These are phyloP conservation scores for Aix galericulata DNA, from an alignment of 2,113 vertebrate genomes.

Conservation along the genomic window DNA sequence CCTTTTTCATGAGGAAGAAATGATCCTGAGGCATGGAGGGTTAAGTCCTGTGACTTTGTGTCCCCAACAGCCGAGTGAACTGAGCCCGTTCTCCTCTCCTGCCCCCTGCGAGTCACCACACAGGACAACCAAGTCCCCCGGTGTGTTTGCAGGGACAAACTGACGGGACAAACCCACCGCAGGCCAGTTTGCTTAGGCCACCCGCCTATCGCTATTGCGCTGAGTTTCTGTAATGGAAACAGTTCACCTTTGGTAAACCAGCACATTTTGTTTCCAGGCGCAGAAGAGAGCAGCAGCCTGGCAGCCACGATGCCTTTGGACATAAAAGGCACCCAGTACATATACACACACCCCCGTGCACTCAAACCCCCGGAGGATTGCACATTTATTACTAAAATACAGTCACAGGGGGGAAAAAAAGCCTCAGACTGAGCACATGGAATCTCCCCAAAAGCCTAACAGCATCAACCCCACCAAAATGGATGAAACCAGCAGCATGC, in stretches of 20 bases:
- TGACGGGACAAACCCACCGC: not conserved
- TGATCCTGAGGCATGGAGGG: fast-evolving
- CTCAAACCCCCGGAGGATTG: not conserved
- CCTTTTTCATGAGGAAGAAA: not conserved
- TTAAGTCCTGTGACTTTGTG: not conserved
- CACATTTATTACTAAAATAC: not conserved
- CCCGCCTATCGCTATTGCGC: not conserved
- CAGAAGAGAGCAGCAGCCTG: not conserved
- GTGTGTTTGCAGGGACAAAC: not conserved
- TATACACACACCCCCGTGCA: not conserved
- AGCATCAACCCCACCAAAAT: not conserved
- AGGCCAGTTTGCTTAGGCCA: not conserved
- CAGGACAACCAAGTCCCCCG: too few species aligned
- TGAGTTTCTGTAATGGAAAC: constrained; percentile 5
- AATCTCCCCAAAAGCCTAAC: not conserved
- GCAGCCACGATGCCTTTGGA: not conserved
- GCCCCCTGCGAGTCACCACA: not conserved
- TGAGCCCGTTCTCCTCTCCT: not conserved
- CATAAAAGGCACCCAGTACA: not conserved
- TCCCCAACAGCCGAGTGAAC: not conserved
- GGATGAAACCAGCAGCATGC: not conserved
- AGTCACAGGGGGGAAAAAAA: not conserved
- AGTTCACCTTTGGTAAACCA: not conserved
- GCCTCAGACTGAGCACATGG: not conserved
- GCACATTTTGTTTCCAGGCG: not conserved